Conservation (phyloP, 2,888 invertebrate genomes). For the Hedychridium roseum region DNA sequence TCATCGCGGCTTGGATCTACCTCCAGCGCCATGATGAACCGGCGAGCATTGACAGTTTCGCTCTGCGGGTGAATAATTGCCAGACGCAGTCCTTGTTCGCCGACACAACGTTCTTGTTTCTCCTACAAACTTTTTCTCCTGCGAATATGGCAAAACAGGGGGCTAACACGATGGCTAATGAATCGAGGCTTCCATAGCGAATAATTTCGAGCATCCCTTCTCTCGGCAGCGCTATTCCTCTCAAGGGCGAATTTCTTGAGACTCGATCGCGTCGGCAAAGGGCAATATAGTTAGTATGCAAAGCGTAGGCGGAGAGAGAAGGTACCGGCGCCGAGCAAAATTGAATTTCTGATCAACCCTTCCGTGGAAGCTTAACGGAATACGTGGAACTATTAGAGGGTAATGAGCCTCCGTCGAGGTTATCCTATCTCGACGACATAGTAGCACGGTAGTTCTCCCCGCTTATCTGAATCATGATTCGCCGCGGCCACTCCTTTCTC, state of each 20-base stretch:
- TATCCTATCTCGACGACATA: conserved; percentile 41
- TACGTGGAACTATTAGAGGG: conserved; percentile 54
- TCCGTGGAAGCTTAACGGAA: conserved; percentile 30
- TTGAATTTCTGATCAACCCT: conserved; percentile 52
- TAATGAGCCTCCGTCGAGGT: conserved; percentile 50
- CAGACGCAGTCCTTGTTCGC: too few species aligned
- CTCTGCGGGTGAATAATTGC: too few species aligned
- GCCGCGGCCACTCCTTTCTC: conserved; percentile 46
- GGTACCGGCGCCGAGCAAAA: conserved; percentile 33
- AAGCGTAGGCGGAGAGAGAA: conserved; percentile 25
- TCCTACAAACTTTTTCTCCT: not conserved
- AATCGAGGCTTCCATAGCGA: too few species aligned
- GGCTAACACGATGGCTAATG: too few species aligned
- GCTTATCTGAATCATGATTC: conserved; percentile 54
- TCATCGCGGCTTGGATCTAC: conserved; percentile 18
- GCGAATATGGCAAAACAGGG: conserved; percentile 24
- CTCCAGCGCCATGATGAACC: not conserved
- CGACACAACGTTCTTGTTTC: too few species aligned
- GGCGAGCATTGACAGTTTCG: too few species aligned
- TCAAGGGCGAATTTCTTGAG: too few species aligned
- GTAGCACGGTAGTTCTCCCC: conserved; percentile 51
- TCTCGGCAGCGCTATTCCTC: too few species aligned
- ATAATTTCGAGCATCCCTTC: too few species aligned
- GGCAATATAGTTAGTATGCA: conserved; percentile 48
- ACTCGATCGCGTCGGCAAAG: too few species aligned